Base-by-base conservation (phyloP, 1,140 invertebrate genomes). In the Belonocnema kinseyi region DNA sequence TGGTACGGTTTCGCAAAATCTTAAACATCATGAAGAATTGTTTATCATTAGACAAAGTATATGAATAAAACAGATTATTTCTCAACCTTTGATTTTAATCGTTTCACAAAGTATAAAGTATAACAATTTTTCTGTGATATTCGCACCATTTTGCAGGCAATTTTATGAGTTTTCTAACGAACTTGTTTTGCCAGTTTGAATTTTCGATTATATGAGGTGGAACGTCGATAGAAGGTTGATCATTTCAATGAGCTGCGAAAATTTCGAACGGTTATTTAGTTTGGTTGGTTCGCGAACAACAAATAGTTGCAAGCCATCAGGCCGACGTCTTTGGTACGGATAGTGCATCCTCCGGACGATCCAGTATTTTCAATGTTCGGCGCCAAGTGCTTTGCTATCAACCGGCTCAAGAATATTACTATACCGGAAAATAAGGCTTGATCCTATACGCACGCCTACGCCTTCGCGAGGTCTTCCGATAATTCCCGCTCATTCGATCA, bases 211-310 rank as follows among this genome's bases (percentile, higher is more conserved):
- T 66, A 66, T 66, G 61, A 66, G 61, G 61, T 66, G 61, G 26
- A 66, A 66, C 61, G 61, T 66, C 61, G 61, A 46, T 66, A 2
- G 40, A 46, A 40, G 26, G 61, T n/a, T 40, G 61, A 66, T 66
- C 26, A 40, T 66, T 66, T 66, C n/a, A 66, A 14, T 66, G 61
- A 66, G 33, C 61, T 66, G 26, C 40, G 61, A 66, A 33, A 66
- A 66, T 66, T 66, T 66, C 61, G 46, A 66, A 66, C 61, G 61
- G 61, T 66, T 66, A 40, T 58, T 16, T 66, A 66, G 58, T 66
- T 33, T 66, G n/a, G 21, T 66, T 66, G 58, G 14, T n/a, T 66
- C 14, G 21, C 16, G 26, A 66, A 66, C 61, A 66, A 66, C 40
- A 66, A 66, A 66, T 66, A 66, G 19, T 66, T 66, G 26, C 4